Evolutionary conservation across 1,140 invertebrate species (phyloP).

Genomic region (Cherax destructor): DNA sequence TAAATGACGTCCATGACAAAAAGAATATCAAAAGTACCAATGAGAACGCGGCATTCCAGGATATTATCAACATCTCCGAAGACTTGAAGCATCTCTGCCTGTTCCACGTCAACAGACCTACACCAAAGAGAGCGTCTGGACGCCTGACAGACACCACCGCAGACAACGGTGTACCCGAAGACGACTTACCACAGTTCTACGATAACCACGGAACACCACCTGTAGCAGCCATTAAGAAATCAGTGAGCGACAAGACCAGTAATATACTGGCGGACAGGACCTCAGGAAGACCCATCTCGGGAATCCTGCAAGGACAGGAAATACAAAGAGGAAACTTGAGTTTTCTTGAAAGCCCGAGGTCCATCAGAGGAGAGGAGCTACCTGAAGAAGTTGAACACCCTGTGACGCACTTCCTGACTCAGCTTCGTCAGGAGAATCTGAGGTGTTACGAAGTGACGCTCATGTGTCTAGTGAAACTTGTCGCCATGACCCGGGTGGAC

Average conservation of each 20-base stretch:
- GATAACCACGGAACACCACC: not conserved
- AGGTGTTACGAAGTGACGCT: slow-evolving; percentile 38
- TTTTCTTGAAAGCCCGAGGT: not conserved
- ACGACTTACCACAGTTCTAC: not conserved
- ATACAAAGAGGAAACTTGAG: not conserved
- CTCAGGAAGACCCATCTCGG: too few species aligned
- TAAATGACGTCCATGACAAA: not conserved
- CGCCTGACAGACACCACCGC: not conserved
- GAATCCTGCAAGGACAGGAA: not conserved
- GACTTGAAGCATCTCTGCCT: slow-evolving; percentile 54
- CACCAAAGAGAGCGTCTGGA: too few species aligned
- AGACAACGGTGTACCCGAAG: not conserved
- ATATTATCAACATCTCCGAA: slow-evolving; percentile 56
- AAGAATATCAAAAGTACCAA: not conserved
- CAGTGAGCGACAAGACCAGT: not conserved
- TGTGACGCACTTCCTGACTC: slow-evolving; percentile 3
- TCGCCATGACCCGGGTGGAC: not conserved
- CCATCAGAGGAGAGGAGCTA: not conserved
- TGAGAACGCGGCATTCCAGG: slow-evolving; percentile 29
- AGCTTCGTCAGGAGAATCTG: slow-evolving; percentile 21
- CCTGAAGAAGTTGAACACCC: not conserved
- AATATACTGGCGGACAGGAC: not conserved
- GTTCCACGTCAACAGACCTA: slow-evolving; percentile 38
- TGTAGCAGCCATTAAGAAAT: not conserved
- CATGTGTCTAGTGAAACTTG: slow-evolving; percentile 33